Percentiles rank a stretch among this genome's conserved stretches.
phyloP scores from a whole-genome alignment of 2,113 vertebrate genomes.

The Coreoperca whiteheadi region DNA sequence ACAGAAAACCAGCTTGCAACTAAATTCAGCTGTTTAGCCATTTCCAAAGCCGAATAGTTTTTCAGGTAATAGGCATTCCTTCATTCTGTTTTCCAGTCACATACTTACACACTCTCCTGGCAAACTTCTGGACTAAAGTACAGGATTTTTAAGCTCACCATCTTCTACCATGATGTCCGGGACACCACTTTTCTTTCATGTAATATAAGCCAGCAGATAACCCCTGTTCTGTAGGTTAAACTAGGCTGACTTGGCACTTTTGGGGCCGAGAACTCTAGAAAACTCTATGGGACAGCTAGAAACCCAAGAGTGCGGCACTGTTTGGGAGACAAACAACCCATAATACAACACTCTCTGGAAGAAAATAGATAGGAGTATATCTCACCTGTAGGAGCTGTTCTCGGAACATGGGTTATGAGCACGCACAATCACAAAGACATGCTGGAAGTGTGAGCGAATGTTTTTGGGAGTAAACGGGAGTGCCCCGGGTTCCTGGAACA shows the following conservation, averaged over 20 bases:
- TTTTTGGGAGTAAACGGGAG: constrained; percentile 98
- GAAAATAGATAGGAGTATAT: background rate
- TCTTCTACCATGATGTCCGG: background rate
- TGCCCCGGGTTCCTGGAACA: constrained; percentile 98
- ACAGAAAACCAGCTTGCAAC: background rate
- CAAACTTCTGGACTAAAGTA: background rate
- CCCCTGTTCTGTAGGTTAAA: background rate
- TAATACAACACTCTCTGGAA: background rate
- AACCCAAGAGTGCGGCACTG: background rate
- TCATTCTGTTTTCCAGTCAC: background rate
- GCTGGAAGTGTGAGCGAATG: constrained; percentile 98
- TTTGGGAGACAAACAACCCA: background rate
- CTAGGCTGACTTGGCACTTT: background rate
- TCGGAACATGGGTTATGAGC: constrained; percentile 93
- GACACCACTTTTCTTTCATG: background rate
- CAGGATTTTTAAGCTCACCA: background rate
- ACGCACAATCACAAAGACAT: constrained; percentile 94
- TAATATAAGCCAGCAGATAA: background rate
- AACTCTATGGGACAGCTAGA: background rate
- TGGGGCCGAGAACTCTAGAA: background rate
- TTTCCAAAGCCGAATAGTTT: background rate
- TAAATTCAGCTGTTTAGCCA: background rate
- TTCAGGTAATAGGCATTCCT: background rate
- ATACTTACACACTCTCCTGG: background rate
- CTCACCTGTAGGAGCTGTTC: constrained; percentile 94